Conservation (phyloP, 2,888 invertebrate genomes). For the Idaea biselata region DNA sequence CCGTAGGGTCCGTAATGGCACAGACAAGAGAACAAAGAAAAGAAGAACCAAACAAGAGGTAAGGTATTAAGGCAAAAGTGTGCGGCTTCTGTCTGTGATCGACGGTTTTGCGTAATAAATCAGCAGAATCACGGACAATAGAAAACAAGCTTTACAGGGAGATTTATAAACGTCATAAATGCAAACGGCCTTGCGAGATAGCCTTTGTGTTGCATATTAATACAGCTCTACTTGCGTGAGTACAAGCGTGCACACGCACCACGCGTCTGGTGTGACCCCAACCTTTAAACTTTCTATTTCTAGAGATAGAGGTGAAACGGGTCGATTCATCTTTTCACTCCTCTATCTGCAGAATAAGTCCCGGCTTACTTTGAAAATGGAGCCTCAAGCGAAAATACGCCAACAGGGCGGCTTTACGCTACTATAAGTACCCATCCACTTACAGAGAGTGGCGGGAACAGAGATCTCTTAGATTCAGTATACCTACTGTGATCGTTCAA, state of each 20-base stretch:
- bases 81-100: too few species aligned
- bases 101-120: too few species aligned
- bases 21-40: too few species aligned
- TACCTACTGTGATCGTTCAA: slow-evolving; percentile 23
- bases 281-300: slow-evolving; percentile 44
- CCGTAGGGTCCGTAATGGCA: too few species aligned
- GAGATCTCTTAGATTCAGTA: slow-evolving; percentile 40
- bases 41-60: too few species aligned
- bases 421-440: slow-evolving; percentile 39
- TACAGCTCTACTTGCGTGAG: not conserved
- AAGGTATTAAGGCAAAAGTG: too few species aligned
- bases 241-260: slow-evolving; percentile 11
- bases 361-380: slow-evolving; percentile 53
- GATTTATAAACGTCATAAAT: too few species aligned
- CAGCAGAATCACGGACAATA: too few species aligned
- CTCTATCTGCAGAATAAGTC: slow-evolving; percentile 50
- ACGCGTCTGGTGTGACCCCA: too few species aligned
- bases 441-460: slow-evolving; percentile 34
- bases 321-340: slow-evolving; percentile 60
- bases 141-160: too few species aligned
- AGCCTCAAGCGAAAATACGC: slow-evolving; percentile 47
- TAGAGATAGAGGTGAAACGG: slow-evolving; percentile 43
- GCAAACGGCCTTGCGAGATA: too few species aligned
- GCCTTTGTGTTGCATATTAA: too few species aligned
- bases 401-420: slow-evolving; percentile 39